Conservation (phyloP, 2,888 invertebrate genomes). For the Diadegma fenestrale region DNA sequence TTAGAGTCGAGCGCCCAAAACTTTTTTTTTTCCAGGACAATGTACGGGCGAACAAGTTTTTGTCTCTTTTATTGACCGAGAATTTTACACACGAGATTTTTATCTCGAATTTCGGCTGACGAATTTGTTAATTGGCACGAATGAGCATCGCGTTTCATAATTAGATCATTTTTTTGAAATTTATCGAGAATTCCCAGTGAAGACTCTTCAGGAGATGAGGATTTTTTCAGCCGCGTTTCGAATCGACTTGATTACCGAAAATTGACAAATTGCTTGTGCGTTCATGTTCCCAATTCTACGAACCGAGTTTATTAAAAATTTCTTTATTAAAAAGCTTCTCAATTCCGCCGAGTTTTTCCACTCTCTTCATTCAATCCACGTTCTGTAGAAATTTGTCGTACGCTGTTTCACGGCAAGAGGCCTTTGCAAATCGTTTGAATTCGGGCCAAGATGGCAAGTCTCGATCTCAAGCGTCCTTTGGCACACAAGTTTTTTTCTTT, state of each 20-base stretch:
- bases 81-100: background rate
- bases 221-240: background rate
- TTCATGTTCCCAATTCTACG: slow-evolving; percentile 1
- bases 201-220: background rate
- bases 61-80: background rate
- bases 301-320: background rate
- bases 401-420: slow-evolving; percentile 48
- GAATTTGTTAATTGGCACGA: background rate
- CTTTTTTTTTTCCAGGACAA: background rate
- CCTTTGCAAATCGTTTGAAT: slow-evolving; percentile 62
- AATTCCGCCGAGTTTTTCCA: slow-evolving; percentile 6
- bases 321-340: slow-evolving; percentile 18
- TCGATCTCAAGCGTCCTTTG: slow-evolving; percentile 52
- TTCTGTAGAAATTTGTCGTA: slow-evolving; percentile 56
- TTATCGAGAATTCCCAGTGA: background rate
- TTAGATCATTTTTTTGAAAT: background rate
- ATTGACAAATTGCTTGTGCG: background rate
- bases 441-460: slow-evolving; percentile 57
- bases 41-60: background rate
- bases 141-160: background rate
- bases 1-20: background rate
- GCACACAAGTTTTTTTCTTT: slow-evolving; percentile 37
- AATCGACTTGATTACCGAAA: background rate
- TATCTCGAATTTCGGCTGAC: too few relatives aligned
- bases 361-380: slow-evolving; percentile 49